Base-by-base conservation (phyloP, 1,140 invertebrate species). In the Asbolus verrucosus region DNA sequence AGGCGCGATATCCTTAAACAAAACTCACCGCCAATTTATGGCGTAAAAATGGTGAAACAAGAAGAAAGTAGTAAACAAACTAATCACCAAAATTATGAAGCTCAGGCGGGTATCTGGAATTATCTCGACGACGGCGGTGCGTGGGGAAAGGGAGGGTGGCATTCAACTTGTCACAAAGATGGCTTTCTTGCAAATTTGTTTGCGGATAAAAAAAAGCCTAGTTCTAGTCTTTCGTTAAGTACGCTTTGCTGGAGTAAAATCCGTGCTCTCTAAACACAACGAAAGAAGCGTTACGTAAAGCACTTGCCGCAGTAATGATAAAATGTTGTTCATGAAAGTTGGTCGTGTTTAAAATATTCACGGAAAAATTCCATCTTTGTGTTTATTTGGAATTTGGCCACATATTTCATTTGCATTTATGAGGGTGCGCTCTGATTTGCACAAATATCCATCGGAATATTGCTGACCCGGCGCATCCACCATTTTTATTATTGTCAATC, bases 121-220 rank as follows among this genome's bases (percentile, higher is more conserved):
- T 46, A 46, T 18, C 41, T 46, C 18, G 18, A 18, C 14, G n/a
- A n/a, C n/a, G n/a, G n/a, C n/a, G n/a, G n/a, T n/a, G n/a, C n/a
- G n/a, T n/a, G n/a, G n/a, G n/a, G n/a, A n/a, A n/a, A n/a, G n/a
- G 16, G 19, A 19, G 21, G 19, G 18, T n/a, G 46, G 14, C 21
- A 54, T 46, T 46, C 21, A 54, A 54, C 18, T 54, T 54, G 46
- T 54, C 46, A 27, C 46, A 54, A 27, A 54, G 41, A 46, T 54
- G n/a, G 46, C 24, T 54, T 54, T 14, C 9, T 54, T 54, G 46
- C 9, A 54, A 54, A 54, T 54, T 54, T 54, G 46, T 54, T 54
- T 54, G 21, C 46, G 46, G 46, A 54, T 54, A 54, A 54, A 54
- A 36, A 54, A 54, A 46, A n/a, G 41, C 46, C 21, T 11, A 27